A percentile compares a stretch with the other conserved stretches of the same genome.
These are phyloP conservation scores for Mastomys coucha DNA, from an alignment of 2,113 vertebrate species.

Conservation along the genomic window DNA sequence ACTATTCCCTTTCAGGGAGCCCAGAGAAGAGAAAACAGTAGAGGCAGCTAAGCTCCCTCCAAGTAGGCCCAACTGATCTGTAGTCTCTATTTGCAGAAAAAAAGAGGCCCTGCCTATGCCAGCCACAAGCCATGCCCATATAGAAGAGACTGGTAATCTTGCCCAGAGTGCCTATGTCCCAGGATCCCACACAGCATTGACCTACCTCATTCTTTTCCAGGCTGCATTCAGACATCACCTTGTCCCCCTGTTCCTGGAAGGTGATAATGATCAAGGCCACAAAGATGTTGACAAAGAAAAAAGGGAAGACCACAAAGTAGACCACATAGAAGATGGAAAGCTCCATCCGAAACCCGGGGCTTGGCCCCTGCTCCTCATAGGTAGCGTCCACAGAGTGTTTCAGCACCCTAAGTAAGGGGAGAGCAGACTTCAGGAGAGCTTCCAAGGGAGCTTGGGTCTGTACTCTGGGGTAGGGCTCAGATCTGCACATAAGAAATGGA, in stretches of 20 bases:
- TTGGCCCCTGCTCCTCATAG: conserved; percentile 96
- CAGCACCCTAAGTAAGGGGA: conserved; percentile 91
- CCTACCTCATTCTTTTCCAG: conserved; percentile 97
- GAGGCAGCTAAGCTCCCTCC: too few relatives aligned
- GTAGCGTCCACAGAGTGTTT: conserved; percentile 98
- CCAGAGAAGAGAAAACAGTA: neutral
- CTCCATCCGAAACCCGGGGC: conserved; percentile 97
- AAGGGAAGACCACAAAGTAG: conserved; percentile 99
- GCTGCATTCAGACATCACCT: conserved; percentile 97
- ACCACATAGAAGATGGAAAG: conserved; percentile 99
- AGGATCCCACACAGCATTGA: too few relatives aligned
- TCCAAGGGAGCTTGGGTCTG: neutral
- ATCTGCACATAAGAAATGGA: neutral
- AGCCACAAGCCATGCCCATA: rapidly evolving
- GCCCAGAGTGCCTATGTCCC: neutral
- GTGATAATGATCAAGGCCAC: conserved; percentile 99
- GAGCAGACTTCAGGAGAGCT: conserved; percentile 61
- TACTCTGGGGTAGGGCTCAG: neutral
- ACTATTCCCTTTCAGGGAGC: neutral
- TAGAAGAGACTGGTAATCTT: neutral
- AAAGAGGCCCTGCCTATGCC: neutral
- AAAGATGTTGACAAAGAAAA: conserved; percentile 99
- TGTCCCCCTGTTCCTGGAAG: conserved; percentile 99
- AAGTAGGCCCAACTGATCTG: conserved; percentile 37
- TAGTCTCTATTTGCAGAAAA: conserved; percentile 88